Conservation (phyloP, 1,140 invertebrate genomes). For the Ostrea denselamellosa region DNA sequence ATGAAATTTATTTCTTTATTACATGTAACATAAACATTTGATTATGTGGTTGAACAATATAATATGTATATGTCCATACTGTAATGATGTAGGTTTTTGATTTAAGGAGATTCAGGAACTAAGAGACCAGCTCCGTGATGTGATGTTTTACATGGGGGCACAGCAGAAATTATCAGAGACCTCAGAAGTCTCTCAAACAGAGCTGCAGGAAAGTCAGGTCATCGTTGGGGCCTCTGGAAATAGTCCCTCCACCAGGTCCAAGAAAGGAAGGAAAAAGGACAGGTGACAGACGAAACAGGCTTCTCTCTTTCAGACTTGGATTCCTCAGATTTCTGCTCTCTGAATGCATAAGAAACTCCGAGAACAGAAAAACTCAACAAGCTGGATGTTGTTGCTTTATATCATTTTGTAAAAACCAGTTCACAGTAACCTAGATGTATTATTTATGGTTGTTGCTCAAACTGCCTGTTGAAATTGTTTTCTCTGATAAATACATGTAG, state of each 20-base stretch:
- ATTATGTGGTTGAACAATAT: too few species aligned
- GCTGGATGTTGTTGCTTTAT: not conserved
- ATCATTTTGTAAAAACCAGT: not conserved
- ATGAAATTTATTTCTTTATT: too few species aligned
- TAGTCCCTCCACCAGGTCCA: conserved; percentile 48
- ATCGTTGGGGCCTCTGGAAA: conserved; percentile 78
- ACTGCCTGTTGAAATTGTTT: not conserved
- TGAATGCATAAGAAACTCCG: not conserved
- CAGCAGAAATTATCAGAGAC: conserved; percentile 81
- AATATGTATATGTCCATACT: not conserved
- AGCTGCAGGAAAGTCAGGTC: conserved; percentile 86
- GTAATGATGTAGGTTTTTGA: not conserved
- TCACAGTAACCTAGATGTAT: not conserved
- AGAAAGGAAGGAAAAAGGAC: conserved; percentile 63
- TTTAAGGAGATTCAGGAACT: conserved; percentile 88
- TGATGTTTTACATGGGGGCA: conserved; percentile 97
- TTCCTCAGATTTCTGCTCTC: not conserved
- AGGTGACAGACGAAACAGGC: conserved; percentile 6
- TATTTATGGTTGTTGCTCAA: not conserved
- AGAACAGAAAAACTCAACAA: not conserved
- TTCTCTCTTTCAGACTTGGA: not conserved
- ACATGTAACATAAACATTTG: too few species aligned
- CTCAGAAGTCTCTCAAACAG: conserved; percentile 80
- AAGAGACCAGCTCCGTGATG: conserved; percentile 93
- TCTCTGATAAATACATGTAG: too few species aligned